Conservation (phyloP, 2,113 vertebrate genomes). For the Tachysurus fulvidraco region DNA sequence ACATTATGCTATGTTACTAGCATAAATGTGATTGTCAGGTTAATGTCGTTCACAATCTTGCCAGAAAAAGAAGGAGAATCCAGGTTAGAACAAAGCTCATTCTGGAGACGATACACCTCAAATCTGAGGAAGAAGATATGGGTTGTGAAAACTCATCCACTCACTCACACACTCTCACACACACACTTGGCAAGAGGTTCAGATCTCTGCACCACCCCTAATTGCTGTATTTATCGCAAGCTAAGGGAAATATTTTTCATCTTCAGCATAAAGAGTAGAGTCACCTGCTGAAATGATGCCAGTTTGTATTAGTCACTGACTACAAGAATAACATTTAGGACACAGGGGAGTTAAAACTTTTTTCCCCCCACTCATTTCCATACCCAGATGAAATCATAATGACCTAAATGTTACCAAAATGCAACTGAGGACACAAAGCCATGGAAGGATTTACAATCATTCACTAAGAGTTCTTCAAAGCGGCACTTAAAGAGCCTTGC, state of each 20-base stretch:
- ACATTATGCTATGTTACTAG: too few species aligned
- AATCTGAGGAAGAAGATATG: background rate
- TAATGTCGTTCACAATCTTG: background rate
- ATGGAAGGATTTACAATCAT: background rate
- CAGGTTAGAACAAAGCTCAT: background rate
- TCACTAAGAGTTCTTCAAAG: background rate
- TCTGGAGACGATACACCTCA: slow-evolving; percentile 51
- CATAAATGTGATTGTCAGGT: background rate
- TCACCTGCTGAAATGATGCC: slow-evolving; percentile 49
- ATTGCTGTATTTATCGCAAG: slow-evolving; percentile 32
- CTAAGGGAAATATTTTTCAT: slow-evolving; percentile 28
- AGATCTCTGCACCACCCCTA: slow-evolving; percentile 52
- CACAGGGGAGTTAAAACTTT: background rate
- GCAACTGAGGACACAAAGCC: background rate
- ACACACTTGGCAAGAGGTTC: slow-evolving; percentile 19
- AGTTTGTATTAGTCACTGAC: slow-evolving; percentile 3
- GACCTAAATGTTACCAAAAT: background rate
- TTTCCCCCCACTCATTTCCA: background rate
- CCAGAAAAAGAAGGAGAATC: background rate
- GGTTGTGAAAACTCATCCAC: background rate
- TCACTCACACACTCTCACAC: slow-evolving; percentile 37
- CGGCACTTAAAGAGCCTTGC: background rate
- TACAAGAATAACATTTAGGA: background rate
- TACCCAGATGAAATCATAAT: background rate
- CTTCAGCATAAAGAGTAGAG: slow-evolving; percentile 52